Evolutionary conservation across 2,888 invertebrate species (phyloP).

Genomic region (Orthonychiurus folsomi): DNA sequence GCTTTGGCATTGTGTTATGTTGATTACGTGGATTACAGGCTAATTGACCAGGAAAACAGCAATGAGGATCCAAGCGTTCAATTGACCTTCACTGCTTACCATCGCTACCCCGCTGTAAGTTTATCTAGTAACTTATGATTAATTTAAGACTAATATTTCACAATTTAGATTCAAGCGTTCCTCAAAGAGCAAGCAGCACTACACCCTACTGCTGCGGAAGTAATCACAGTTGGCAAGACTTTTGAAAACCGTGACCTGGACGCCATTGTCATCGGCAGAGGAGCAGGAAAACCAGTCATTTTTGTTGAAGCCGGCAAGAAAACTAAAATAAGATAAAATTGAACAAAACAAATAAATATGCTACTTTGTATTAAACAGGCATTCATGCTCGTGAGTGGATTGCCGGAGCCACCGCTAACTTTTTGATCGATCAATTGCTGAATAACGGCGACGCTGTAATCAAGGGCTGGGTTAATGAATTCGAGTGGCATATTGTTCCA

Average conservation of each 20-base stretch:
- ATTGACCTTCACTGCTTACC: background rate
- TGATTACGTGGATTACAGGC: too few relatives aligned
- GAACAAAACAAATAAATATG: background rate
- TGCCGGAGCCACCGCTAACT: conserved; percentile 59
- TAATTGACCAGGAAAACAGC: background rate
- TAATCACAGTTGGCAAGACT: conserved; percentile 46
- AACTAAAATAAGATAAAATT: too few relatives aligned
- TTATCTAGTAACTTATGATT: background rate
- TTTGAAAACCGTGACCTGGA: conserved; percentile 49
- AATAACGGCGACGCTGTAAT: conserved; percentile 49
- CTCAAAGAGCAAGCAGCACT: conserved; percentile 48
- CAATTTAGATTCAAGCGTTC: conserved; percentile 45
- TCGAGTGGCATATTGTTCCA: conserved; percentile 68
- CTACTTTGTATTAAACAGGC: conserved; percentile 25
- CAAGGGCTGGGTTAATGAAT: conserved; percentile 53
- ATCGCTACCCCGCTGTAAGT: background rate
- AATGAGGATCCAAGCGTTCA: background rate
- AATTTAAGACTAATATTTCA: too few relatives aligned
- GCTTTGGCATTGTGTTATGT: too few relatives aligned
- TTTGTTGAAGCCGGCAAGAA: conserved; percentile 41
- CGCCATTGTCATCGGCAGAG: conserved; percentile 36
- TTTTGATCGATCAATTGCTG: conserved; percentile 61
- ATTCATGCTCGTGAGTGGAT: conserved; percentile 62
- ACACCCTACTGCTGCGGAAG: conserved; percentile 49
- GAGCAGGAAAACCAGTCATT: background rate